phyloP scores from a whole-genome alignment of 2,797 vertebrate species.

The Echeneis naucrates region DNA sequence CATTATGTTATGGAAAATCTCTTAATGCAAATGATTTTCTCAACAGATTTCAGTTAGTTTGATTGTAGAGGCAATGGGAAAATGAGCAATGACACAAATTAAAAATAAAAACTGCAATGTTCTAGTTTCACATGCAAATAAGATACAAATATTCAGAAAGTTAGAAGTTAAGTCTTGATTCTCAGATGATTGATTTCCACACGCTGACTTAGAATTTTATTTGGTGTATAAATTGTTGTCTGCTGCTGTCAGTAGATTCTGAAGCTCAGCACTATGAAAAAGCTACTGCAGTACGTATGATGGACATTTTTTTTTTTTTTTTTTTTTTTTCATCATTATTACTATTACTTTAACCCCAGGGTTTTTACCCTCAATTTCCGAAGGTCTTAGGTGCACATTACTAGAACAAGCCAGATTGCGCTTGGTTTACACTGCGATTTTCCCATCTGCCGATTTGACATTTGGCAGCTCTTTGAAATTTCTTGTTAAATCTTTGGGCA shows the following conservation, averaged over 20 bases:
- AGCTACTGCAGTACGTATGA: neutral
- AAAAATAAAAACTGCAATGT: neutral
- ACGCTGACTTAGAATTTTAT: neutral
- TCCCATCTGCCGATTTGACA: too few species aligned
- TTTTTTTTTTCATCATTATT: too few species aligned
- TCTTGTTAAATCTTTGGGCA: too few species aligned
- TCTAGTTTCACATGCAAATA: neutral
- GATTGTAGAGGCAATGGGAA: neutral
- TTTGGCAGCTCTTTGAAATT: too few species aligned
- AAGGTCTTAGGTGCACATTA: too few species aligned
- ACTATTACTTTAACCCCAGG: too few species aligned
- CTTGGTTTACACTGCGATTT: too few species aligned
- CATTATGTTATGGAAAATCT: neutral
- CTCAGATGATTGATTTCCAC: neutral
- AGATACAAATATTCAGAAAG: neutral
- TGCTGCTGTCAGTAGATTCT: neutral
- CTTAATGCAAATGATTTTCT: neutral
- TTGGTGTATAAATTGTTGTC: neutral
- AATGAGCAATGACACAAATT: neutral
- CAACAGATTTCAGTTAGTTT: neutral
- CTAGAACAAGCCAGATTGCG: too few species aligned
- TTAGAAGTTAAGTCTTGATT: neutral
- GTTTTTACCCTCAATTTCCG: neutral
- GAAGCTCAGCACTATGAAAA: neutral
- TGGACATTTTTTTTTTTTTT: neutral